phyloP scores from a whole-genome alignment of 2,797 vertebrate genomes.

The Xyrichtys novacula region DNA sequence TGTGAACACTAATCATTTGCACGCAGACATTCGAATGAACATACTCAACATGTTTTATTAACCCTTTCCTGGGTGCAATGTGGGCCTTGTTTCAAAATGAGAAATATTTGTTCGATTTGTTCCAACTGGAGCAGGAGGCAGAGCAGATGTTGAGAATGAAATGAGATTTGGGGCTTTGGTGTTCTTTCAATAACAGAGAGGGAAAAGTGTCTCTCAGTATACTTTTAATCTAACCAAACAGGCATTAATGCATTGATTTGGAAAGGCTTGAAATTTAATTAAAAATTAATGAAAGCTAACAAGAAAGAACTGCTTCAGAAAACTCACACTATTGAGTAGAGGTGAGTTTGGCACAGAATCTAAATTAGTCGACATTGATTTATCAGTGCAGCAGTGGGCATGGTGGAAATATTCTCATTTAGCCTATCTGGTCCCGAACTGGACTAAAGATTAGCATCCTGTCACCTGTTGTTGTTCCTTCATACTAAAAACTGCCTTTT shows the following conservation, averaged over 20 bases:
- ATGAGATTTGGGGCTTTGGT: conserved; percentile 49
- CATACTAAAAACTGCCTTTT: not conserved
- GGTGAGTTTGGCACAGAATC: conserved; percentile 21
- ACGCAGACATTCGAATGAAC: conserved; percentile 19
- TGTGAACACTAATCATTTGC: not conserved
- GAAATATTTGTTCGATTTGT: conserved; percentile 56
- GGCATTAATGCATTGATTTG: conserved; percentile 36
- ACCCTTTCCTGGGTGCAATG: conserved; percentile 15
- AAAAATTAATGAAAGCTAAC: conserved; percentile 26
- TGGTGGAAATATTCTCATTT: conserved; percentile 49
- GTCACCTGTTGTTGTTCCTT: not conserved
- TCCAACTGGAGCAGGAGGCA: conserved; percentile 58
- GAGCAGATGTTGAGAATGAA: conserved; percentile 65
- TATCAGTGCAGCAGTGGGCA: conserved; percentile 41
- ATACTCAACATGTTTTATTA: conserved; percentile 3
- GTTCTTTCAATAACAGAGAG: conserved; percentile 36
- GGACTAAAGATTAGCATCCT: conserved; percentile 27
- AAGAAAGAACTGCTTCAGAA: conserved; percentile 30
- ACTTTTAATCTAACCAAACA: conserved; percentile 32
- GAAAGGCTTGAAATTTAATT: conserved; percentile 30
- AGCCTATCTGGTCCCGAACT: conserved; percentile 36
- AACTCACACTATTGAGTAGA: not conserved
- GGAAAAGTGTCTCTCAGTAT: conserved; percentile 23
- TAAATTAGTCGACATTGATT: conserved; percentile 41
- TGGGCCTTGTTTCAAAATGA: conserved; percentile 47